A percentile compares a stretch with the other conserved stretches of the same genome.
Evolutionary conservation across 2,113 vertebrate genomes (phyloP).

Genomic region (Potamarius usumacintae): DNA sequence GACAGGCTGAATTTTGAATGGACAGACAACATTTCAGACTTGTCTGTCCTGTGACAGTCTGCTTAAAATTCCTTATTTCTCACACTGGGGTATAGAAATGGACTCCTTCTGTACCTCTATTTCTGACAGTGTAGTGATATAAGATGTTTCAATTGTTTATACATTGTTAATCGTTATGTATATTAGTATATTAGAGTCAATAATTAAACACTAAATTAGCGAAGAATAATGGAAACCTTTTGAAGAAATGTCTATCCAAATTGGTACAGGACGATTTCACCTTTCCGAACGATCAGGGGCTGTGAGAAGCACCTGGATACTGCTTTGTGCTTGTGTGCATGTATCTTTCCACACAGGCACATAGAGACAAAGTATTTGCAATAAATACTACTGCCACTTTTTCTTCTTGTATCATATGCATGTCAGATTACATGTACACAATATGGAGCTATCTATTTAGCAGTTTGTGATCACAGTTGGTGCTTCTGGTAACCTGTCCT

Average conservation of each 20-base stretch:
- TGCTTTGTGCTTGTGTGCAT: neutral
- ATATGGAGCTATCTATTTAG: neutral
- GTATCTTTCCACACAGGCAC: neutral
- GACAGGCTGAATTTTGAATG: too few species aligned
- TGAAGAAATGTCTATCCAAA: neutral
- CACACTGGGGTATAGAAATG: too few species aligned
- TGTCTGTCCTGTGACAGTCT: too few species aligned
- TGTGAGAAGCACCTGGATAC: neutral
- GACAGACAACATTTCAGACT: too few species aligned
- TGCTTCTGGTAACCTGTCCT: neutral
- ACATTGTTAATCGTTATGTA: neutral
- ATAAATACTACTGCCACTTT: neutral
- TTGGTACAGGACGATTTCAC: neutral
- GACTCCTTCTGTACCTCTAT: too few species aligned
- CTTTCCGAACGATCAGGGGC: neutral
- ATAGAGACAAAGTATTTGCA: neutral
- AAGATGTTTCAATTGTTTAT: neutral
- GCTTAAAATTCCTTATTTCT: too few species aligned
- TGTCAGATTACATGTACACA: neutral
- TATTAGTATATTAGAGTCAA: neutral
- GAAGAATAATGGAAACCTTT: neutral
- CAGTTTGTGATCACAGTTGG: neutral
- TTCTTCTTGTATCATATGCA: too few species aligned
- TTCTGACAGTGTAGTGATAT: neutral
- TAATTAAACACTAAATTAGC: neutral